Base-by-base conservation (phyloP, 2,797 vertebrate species). In the Synaphobranchus kaupii region DNA sequence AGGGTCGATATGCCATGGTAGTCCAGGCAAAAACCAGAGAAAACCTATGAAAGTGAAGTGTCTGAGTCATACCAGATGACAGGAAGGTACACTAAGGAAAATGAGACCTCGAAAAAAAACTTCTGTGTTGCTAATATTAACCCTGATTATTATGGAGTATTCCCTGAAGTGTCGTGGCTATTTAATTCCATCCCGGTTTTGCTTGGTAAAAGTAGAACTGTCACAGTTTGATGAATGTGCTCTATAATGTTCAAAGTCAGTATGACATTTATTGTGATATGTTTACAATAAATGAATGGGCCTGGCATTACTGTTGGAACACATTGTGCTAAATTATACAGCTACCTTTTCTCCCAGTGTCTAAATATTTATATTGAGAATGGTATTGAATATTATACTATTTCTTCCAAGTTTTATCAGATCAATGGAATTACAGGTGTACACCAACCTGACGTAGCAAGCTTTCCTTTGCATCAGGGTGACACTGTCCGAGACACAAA, bases 201-300 rank as follows among this genome's bases (percentile, higher is more conserved):
- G 50, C 78, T 81, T 50, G 78, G 47, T 50, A 25, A 81, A 81
- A 50, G 78, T 50, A 81, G 44, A 81, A 50, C 78, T 81, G 78
- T 48, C 78, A 50, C 44, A 81, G 22, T 81, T 81, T 81, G 44
- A 48, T 50, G 73, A 78, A 39, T 71, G 71, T 9, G 10, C 44
- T 25, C 44, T 48, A 50, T 48, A 81, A 48, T 25, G 28, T 81
- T 81, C 8, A 34, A 81, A 48, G 44, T 22, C 78, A 81, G 39
- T 6, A 48, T 44, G 76, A 22, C 71, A 73, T 22, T 50, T 50
- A n/a, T 48, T 50, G 47, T 81, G 44, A 81, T 25, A 25, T 25
- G 25, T 48, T 81, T 50, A 81, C 22, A 50, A 25, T 81, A 50
- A 81, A 25, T 48, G 44, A 50, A 81, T 81, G 20, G 22, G 47